Percentiles rank a stretch among this genome's conserved stretches.
These are phyloP conservation scores for Perizoma flavofasciatum DNA, from an alignment of 2,888 invertebrate species.

Conservation along the genomic window DNA sequence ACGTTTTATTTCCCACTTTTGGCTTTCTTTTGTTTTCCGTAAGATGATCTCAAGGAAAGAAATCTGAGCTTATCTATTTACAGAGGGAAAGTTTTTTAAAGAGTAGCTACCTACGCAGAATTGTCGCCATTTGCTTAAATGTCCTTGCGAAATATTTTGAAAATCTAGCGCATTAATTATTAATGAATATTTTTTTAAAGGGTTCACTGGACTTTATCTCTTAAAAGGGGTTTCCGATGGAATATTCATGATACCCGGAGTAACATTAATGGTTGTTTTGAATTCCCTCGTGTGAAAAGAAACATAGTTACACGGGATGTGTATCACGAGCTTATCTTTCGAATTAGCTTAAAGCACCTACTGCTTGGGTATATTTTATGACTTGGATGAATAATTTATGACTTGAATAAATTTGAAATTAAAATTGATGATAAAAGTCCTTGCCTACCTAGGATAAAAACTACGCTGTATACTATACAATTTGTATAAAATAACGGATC, in stretches of 20 bases:
- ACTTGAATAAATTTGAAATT: slow-evolving; percentile 25
- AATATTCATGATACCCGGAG: slow-evolving; percentile 72
- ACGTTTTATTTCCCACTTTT: slow-evolving; percentile 72
- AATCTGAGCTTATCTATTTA: slow-evolving; percentile 49
- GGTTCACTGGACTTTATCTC: slow-evolving; percentile 53
- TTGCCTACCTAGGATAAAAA: background rate
- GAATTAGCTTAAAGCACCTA: slow-evolving; percentile 49
- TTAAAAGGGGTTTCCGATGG: slow-evolving; percentile 69
- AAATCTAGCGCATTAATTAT: slow-evolving; percentile 51
- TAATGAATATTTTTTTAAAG: slow-evolving; percentile 58
- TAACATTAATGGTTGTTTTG: slow-evolving; percentile 72
- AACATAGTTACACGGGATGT: slow-evolving; percentile 51
- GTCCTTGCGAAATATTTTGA: slow-evolving; percentile 29
- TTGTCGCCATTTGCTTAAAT: slow-evolving; percentile 21
- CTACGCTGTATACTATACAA: background rate
- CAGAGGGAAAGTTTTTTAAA: slow-evolving; percentile 34
- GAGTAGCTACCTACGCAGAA: slow-evolving; percentile 24
- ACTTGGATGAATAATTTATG: slow-evolving; percentile 38
- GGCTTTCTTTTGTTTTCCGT: slow-evolving; percentile 59
- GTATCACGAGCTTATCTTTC: slow-evolving; percentile 53
- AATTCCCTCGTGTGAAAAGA: slow-evolving; percentile 66
- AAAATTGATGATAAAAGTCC: slow-evolving; percentile 10
- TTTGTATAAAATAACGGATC: slow-evolving; percentile 15
- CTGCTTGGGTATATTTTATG: slow-evolving; percentile 42
- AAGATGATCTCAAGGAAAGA: slow-evolving; percentile 50